Evolutionary conservation across 2,888 invertebrate species (phyloP).

Genomic region (Aporophyla lueneburgensis): DNA sequence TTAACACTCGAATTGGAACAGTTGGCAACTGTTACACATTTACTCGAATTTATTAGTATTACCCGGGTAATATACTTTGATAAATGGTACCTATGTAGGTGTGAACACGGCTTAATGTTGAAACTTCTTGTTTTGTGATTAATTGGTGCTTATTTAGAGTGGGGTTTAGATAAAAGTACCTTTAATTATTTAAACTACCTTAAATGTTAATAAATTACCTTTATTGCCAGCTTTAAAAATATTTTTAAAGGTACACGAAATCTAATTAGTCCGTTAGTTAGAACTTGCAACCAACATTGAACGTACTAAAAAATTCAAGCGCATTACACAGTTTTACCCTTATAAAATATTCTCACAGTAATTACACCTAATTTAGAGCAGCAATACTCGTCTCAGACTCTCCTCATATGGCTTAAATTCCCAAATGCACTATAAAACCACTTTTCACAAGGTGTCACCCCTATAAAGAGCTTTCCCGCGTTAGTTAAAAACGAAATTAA

Average conservation of each 20-base stretch:
- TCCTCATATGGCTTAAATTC: slow-evolving; percentile 68
- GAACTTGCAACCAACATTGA: slow-evolving; percentile 26
- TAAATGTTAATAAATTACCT: background rate
- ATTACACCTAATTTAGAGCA: slow-evolving; percentile 65
- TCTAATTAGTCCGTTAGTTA: background rate
- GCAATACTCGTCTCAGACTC: slow-evolving; percentile 63
- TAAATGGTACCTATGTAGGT: slow-evolving; percentile 55
- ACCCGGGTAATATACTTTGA: slow-evolving; percentile 60
- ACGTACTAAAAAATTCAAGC: slow-evolving; percentile 48
- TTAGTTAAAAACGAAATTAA: slow-evolving; percentile 85
- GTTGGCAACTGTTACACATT: slow-evolving; percentile 63
- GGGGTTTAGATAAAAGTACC: background rate
- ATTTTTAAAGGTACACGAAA: background rate
- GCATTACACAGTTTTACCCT: slow-evolving; percentile 49
- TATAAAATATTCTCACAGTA: slow-evolving; percentile 68
- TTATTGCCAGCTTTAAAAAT: background rate
- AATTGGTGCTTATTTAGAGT: slow-evolving; percentile 37
- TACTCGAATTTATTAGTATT: slow-evolving; percentile 63
- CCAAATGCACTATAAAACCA: slow-evolving; percentile 76
- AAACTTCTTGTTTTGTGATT: slow-evolving; percentile 55
- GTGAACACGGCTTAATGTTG: slow-evolving; percentile 51
- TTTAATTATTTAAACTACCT: background rate
- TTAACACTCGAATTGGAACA: slow-evolving; percentile 63
- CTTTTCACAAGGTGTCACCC: slow-evolving; percentile 78
- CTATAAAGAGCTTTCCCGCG: slow-evolving; percentile 81